These are phyloP conservation scores for Drosophila hydei DNA, from an alignment of 1,140 invertebrate species.

Conservation along the genomic window DNA sequence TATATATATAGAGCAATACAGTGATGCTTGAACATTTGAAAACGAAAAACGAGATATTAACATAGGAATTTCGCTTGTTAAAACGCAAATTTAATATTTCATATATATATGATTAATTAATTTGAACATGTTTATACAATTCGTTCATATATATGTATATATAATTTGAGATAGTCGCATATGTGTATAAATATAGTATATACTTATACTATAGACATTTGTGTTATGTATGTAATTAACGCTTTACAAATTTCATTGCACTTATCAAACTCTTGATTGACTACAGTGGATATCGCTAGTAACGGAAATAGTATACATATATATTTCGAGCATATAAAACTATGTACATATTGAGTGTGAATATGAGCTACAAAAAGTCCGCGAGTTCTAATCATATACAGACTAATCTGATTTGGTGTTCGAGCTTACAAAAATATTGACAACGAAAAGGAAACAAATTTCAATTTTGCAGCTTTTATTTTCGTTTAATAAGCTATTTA, in stretches of 20 bases:
- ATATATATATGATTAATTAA: slow-evolving; percentile 33
- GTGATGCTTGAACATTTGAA: slow-evolving; percentile 16
- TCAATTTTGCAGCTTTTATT: no score
- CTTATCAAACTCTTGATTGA: slow-evolving; percentile 32
- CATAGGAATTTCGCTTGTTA: slow-evolving; percentile 7
- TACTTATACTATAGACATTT: slow-evolving; percentile 26
- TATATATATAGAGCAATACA: slow-evolving; percentile 18
- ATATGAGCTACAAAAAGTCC: not conserved
- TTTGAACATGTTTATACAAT: slow-evolving; percentile 42
- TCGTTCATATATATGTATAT: slow-evolving; percentile 16
- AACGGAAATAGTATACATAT: slow-evolving; percentile 16
- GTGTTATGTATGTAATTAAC: slow-evolving; percentile 54
- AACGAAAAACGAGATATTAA: slow-evolving; percentile 13
- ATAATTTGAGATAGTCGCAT: slow-evolving; percentile 33
- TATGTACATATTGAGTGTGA: slow-evolving; percentile 16
- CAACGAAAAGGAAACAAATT: no score
- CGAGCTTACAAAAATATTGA: no score
- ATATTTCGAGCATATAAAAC: not conserved
- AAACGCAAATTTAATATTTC: slow-evolving; percentile 21
- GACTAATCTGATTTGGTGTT: not conserved
- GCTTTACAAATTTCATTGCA: slow-evolving; percentile 49
- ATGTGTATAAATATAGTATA: slow-evolving; percentile 24
- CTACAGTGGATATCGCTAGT: slow-evolving; percentile 45
- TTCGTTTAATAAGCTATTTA: no score
- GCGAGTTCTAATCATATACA: not conserved